These are phyloP conservation scores for Perodicticus potto DNA, from an alignment of 2,797 vertebrate species.

Conservation along the genomic window DNA sequence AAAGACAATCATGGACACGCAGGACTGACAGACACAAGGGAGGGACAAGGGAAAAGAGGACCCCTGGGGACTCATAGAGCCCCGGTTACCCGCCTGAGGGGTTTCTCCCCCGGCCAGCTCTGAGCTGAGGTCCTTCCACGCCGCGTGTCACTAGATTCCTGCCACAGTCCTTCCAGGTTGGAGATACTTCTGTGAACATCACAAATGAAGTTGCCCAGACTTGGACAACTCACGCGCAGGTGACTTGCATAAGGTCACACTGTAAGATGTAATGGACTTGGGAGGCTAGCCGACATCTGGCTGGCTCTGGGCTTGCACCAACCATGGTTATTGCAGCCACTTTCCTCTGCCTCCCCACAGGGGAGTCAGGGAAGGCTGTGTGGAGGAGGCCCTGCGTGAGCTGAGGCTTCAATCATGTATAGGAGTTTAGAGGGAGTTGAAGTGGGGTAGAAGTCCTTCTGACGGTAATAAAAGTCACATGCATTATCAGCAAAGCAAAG, in stretches of 20 bases:
- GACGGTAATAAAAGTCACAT: not conserved
- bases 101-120: accelerated
- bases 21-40: not conserved
- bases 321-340: accelerated
- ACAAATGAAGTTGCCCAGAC: not conserved
- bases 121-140: not conserved
- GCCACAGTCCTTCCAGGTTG: not conserved
- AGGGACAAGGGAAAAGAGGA: no score
- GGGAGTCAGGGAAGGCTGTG: not conserved
- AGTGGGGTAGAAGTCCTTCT: no score
- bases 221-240: not conserved
- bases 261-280: not conserved
- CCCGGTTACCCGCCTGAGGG: accelerated
- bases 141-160: accelerated
- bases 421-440: not conserved
- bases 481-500: not conserved
- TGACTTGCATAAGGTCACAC: not conserved
- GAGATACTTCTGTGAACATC: not conserved
- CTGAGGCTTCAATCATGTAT: not conserved
- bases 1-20: no score
- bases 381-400: not conserved
- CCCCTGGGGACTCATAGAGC: not conserved
- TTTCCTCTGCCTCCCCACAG: accelerated
- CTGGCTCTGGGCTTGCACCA: not conserved
- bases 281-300: not conserved